These are phyloP conservation scores for Nyctibius bracteatus DNA, from an alignment of 2,113 vertebrate species.

Conservation along the genomic window DNA sequence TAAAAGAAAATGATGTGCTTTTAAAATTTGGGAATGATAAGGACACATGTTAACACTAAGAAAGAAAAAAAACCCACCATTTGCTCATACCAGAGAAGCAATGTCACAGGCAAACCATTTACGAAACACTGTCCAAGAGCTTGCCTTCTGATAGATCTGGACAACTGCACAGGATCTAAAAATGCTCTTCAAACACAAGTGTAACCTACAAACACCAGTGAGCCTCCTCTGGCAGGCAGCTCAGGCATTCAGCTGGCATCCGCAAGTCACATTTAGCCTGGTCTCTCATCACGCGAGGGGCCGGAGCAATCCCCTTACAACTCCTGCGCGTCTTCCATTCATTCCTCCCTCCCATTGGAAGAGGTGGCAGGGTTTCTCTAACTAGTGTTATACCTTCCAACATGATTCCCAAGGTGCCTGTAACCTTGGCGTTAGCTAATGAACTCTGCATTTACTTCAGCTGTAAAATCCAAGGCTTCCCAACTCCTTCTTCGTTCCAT, in stretches of 20 bases:
- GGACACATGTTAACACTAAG: background rate
- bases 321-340: background rate
- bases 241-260: slow-evolving; percentile 22
- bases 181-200: background rate
- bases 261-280: background rate
- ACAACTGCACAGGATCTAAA: slow-evolving; percentile 36
- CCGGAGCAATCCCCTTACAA: background rate
- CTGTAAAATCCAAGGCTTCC: background rate
- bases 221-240: background rate
- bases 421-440: background rate
- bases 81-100: background rate
- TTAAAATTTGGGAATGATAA: background rate
- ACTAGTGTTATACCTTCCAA: background rate
- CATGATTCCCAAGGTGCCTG: background rate
- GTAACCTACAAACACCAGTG: background rate
- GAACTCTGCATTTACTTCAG: background rate
- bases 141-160: background rate
- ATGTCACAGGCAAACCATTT: background rate
- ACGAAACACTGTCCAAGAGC: background rate
- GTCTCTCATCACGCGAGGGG: background rate
- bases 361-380: background rate
- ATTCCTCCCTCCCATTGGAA: background rate
- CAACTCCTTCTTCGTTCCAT: background rate
- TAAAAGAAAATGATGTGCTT: background rate
- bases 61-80: background rate